A percentile compares a stretch with the other conserved stretches of the same genome.
These are phyloP conservation scores for Hydropsyche tenuis DNA, from an alignment of 1,140 invertebrate genomes.

Conservation along the genomic window DNA sequence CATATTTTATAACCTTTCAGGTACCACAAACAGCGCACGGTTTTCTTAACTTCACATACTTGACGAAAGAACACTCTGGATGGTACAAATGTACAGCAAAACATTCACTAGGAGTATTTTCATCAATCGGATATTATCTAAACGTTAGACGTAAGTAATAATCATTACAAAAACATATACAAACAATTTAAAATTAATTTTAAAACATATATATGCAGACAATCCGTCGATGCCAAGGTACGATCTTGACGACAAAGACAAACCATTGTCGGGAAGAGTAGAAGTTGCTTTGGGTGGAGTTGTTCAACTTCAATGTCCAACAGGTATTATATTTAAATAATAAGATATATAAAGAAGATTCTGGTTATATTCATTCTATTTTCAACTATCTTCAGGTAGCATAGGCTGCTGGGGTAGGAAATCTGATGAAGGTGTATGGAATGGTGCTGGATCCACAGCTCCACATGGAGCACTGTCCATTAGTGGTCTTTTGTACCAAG, in stretches of 20 bases:
- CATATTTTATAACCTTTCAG: conserved; percentile 52
- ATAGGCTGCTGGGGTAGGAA: conserved; percentile 45
- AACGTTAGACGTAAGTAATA: conserved; percentile 78
- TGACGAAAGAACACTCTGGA: conserved; percentile 74
- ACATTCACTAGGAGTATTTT: conserved; percentile 77
- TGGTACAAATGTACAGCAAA: conserved; percentile 85
- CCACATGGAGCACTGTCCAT: conserved; percentile 45
- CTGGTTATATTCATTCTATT: not conserved
- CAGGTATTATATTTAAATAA: conserved; percentile 57
- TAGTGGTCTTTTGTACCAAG: conserved; percentile 45
- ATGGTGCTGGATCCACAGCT: conserved; percentile 42
- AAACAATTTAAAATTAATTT: not conserved
- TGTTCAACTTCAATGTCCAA: conserved; percentile 77
- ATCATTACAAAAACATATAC: conserved; percentile 3
- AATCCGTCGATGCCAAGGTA: conserved; percentile 7
- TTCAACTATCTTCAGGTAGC: conserved; percentile 33
- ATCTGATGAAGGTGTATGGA: conserved; percentile 38
- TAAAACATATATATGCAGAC: conserved; percentile 31
- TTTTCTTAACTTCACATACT: conserved; percentile 79
- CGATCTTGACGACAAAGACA: conserved; percentile 34
- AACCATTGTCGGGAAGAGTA: conserved; percentile 51
- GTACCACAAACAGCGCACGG: conserved; percentile 75
- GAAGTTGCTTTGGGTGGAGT: conserved; percentile 79
- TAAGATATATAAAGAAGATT: not conserved
- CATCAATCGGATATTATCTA: conserved; percentile 82